Base-by-base conservation (phyloP, 2,113 vertebrate genomes). In the Hucho hucho region DNA sequence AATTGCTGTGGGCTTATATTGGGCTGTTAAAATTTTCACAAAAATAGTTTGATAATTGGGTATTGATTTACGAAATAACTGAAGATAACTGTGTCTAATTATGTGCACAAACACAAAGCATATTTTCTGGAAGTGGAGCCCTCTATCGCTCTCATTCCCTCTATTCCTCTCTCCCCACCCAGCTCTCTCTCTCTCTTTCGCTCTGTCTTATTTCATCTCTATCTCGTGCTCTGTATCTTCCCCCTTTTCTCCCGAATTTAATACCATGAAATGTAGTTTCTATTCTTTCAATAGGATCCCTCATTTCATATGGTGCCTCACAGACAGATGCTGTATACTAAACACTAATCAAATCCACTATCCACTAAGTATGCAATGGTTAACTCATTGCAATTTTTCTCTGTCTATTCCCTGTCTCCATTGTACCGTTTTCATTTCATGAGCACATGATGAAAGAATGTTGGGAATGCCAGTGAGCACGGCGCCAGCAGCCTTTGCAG, bases 381-480 rank as follows among this genome's bases (percentile, higher is more conserved):
- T 78, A 68, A 29, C 32, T 18, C 9, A 78, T 64, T 72, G 76
- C 78, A 79, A 32, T 77, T 59, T 74, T 63, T 49, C 37, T 43
- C 37, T 43, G 37, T 43, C 37, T 76, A 29, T 49, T 76, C 67
- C 25, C 63, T 73, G 69, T 59, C 56, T 79, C 28, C 47, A 24
- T 29, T 59, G 43, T 43, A 43, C 66, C 18, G 14, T 68, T 12
- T 29, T 37, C 9, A 32, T 79, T 78, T 81, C 75, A 76, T 87
- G 86, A 86, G 74, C 84, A 83, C 86, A 87, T 83, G 78, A 85
- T 78, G 64, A 72, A 83, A 74, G 82, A 86, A 84, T 86, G 80
- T 7, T 3, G 46, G 84, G 84, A 86, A 87, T 87, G 84, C 71
- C 78, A 84, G 82, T 84, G 80, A 83, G 66, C 43, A 26, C 13